Evolutionary conservation across 2,113 vertebrate species (phyloP).

Genomic region (Odocoileus virginianus): DNA sequence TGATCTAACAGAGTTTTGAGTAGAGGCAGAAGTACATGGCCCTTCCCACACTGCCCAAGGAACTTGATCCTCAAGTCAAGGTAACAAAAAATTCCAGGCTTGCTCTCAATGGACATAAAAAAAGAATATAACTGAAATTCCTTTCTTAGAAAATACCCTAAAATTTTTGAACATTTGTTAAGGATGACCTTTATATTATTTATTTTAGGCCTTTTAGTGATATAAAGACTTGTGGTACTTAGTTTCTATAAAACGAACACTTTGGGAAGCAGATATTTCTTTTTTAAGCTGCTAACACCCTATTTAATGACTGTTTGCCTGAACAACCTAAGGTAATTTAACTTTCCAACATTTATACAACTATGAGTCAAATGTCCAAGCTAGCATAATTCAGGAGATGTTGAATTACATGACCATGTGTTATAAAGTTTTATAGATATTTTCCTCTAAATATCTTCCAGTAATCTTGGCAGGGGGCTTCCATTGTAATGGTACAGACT

Average conservation of each 20-base stretch:
- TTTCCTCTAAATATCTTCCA: neutral
- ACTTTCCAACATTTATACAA: neutral
- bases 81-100: neutral
- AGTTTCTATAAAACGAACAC: neutral
- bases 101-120: neutral
- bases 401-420: neutral
- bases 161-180: neutral
- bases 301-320: neutral
- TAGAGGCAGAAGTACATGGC: neutral
- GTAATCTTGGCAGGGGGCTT: neutral
- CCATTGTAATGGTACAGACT: neutral
- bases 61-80: neutral
- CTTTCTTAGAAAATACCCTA: neutral
- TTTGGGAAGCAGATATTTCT: neutral
- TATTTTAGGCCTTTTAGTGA: neutral
- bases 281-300: neutral
- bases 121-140: neutral
- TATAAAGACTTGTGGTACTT: neutral
- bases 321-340: neutral
- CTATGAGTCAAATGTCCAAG: neutral
- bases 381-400: neutral
- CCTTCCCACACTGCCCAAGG: neutral
- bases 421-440: neutral
- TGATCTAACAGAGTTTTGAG: neutral
- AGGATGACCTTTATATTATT: neutral